A percentile compares a stretch with the other conserved stretches of the same genome.
Evolutionary conservation across 2,797 vertebrate species (phyloP).

Genomic region (Fistularia commersonii): DNA sequence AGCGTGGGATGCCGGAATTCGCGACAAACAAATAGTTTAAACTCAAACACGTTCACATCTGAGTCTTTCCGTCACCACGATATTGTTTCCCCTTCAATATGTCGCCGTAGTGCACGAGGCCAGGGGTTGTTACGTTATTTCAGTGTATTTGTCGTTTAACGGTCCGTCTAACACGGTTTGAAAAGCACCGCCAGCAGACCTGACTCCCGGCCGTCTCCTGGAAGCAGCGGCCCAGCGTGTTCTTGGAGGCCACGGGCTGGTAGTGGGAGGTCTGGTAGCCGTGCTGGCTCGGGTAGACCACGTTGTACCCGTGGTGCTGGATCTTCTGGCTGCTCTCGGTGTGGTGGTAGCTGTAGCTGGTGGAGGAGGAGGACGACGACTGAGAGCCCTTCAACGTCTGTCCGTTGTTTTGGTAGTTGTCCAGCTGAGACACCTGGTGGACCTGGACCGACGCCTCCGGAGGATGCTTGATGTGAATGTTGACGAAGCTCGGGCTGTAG

Average conservation of each 20-base stretch:
- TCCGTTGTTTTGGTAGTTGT: conserved; percentile 71
- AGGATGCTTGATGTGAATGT: conserved; percentile 97
- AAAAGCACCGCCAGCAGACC: conserved; percentile 60
- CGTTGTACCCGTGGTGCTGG: conserved; percentile 77
- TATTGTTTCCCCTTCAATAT: too few relatives aligned
- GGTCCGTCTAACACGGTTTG: too few relatives aligned
- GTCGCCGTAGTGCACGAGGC: too few relatives aligned
- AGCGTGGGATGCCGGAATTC: too few relatives aligned
- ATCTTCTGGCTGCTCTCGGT: conserved; percentile 82
- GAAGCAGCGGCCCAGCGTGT: conserved; percentile 92
- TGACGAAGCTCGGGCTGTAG: conserved; percentile 88
- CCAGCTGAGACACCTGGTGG: conserved; percentile 94
- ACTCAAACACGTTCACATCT: too few relatives aligned
- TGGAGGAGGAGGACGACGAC: conserved; percentile 69
- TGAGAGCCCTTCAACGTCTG: conserved; percentile 76
- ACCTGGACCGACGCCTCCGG: conserved; percentile 96
- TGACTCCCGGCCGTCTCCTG: conserved; percentile 92
- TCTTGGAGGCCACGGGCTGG: conserved; percentile 88
- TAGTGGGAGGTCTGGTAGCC: conserved; percentile 80
- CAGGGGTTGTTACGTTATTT: too few relatives aligned
- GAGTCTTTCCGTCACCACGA: too few relatives aligned
- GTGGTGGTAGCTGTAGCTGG: conserved; percentile 80
- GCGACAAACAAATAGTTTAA: too few relatives aligned
- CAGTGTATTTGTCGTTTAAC: too few relatives aligned
- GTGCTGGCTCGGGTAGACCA: conserved; percentile 84